These are phyloP conservation scores for Pseudococcus longispinus DNA, from an alignment of 2,888 invertebrate genomes.

Conservation along the genomic window DNA sequence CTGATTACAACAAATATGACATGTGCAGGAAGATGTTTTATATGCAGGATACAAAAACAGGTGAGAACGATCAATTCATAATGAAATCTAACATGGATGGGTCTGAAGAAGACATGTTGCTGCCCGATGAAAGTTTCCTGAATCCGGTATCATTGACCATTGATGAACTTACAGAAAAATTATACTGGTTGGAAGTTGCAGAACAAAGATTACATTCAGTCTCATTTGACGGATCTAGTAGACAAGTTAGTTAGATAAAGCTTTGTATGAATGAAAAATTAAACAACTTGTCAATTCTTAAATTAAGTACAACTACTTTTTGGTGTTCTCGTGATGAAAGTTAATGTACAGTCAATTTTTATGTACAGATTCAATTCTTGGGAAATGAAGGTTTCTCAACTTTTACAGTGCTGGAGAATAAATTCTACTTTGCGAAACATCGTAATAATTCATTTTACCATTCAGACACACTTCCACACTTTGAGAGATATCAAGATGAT, in stretches of 20 bases:
- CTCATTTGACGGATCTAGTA: not conserved
- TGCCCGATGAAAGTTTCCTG: not conserved
- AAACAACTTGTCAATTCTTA: too few species aligned
- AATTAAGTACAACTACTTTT: too few species aligned
- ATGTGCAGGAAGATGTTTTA: not conserved
- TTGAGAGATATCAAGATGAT: not conserved
- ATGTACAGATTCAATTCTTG: not conserved
- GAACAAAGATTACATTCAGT: not conserved
- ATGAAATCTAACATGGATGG: conserved; percentile 3
- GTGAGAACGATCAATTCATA: not conserved
- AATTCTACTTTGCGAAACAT: not conserved
- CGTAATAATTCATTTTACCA: not conserved
- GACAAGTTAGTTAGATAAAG: not conserved
- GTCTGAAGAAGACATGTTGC: not conserved
- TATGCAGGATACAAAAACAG: not conserved
- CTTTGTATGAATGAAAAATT: too few species aligned
- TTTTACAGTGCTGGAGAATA: not conserved
- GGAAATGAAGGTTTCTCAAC: not conserved
- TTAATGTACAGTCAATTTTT: too few species aligned
- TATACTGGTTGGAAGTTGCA: not conserved
- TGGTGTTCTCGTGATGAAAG: too few species aligned
- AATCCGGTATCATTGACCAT: not conserved
- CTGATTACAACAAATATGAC: not conserved
- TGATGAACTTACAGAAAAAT: not conserved
- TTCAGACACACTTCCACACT: not conserved